Evolutionary conservation across 1,140 invertebrate species (phyloP), one percentile per base, ranked within the genome.

Genomic region (Pseudobourletiella spinata): DNA sequence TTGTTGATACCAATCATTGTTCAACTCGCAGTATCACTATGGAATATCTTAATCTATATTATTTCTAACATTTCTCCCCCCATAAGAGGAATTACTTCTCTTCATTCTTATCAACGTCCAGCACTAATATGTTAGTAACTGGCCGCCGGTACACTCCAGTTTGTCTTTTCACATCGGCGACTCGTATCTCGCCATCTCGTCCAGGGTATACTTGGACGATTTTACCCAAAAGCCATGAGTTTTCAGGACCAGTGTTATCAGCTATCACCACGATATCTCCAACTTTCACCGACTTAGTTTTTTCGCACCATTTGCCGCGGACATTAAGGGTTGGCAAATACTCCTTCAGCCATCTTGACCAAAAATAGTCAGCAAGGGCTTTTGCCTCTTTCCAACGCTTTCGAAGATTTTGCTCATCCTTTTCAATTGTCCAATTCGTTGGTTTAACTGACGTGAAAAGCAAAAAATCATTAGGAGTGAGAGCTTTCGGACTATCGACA

Each of bases 391-490:
- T 0, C 69, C 67, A 69, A 24, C 43, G 30, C 16, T 57, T 61
- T 42, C 52, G 50, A 11, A 57, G 25, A 18, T 22, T 25, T 14
- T 46, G 6, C 3, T 60, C 54, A 43, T 15, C 14, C 6, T 63
- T 28, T 2, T 44, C 29, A 24, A 42, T 20, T 2, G 1, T 61
- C n/a, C 54, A 16, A n/a, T 28, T 8, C n/a, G 18, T n/a, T 2
- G 25, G 15, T 56, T 42, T 44, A 20, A 18, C 30, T 51, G 48
- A 18, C 14, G 42, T 48, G 14, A 63, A 60, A 48, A 66, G 56
- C 20, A 68, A 30, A 29, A 72, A 70, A 59, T 68, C 54, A 15
- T 70, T 58, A 29, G 72, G 71, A 11, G 72, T 74, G 32, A 74
- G 55, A 14, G 67, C 63, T 14, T 65, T 59, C 8, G 70, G 54